Evolutionary conservation across 2,797 vertebrate genomes (phyloP).

Genomic region (Ataeniobius toweri): DNA sequence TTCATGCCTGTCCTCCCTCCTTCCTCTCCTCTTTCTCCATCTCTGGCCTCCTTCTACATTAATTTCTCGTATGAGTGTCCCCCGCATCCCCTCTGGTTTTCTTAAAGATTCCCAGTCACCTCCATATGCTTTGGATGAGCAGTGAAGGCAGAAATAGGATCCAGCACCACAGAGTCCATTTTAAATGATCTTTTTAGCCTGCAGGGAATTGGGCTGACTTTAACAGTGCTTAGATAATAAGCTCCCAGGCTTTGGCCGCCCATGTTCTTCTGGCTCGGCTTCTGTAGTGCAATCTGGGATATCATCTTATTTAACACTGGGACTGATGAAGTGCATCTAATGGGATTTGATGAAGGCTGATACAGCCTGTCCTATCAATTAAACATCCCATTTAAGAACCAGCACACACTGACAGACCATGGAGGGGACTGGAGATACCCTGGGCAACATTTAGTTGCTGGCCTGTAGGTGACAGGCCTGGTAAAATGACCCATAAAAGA

Average conservation of each 20-base stretch:
- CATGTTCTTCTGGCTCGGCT: conserved; percentile 55
- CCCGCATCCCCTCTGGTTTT: conserved; percentile 14
- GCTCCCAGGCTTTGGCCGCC: conserved; percentile 52
- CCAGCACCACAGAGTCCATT: conserved; percentile 60
- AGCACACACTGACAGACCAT: conserved; percentile 10
- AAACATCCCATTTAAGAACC: conserved; percentile 39
- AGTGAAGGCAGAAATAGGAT: conserved; percentile 68
- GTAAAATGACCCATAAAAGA: not conserved
- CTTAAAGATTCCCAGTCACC: conserved; percentile 39
- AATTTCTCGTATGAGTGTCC: conserved; percentile 8
- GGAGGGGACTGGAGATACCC: not conserved
- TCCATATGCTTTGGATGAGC: conserved; percentile 64
- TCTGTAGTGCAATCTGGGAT: conserved; percentile 58
- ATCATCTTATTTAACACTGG: conserved; percentile 54
- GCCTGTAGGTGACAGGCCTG: not conserved
- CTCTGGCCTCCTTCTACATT: conserved; percentile 4
- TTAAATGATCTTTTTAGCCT: conserved; percentile 64
- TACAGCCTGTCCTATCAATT: conserved; percentile 42
- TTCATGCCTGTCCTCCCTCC: conserved; percentile 22
- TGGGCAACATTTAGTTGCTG: not conserved
- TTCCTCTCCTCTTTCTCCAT: conserved; percentile 17
- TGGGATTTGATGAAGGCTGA: conserved; percentile 61
- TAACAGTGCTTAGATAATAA: conserved; percentile 72
- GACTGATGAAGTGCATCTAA: conserved; percentile 61
- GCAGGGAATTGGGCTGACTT: conserved; percentile 61